Base-by-base conservation (phyloP, 1,140 invertebrate genomes). In the Bombus affinis region DNA sequence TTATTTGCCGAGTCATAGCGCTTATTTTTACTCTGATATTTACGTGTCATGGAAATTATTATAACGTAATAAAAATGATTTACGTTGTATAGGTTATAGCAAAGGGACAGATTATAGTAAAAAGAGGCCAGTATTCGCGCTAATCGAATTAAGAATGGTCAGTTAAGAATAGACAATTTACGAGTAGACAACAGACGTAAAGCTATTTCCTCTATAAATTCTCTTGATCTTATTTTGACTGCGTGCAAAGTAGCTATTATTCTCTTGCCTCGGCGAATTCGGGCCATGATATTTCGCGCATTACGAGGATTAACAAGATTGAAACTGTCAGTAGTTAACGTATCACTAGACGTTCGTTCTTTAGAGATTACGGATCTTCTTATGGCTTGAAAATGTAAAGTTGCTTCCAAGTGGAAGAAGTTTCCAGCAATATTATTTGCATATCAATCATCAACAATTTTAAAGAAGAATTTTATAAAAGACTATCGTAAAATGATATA, bases 221-320 rank as follows among this genome's bases (percentile, higher is more conserved):
- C 10, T 39, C 68, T 71, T 28, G 68, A 71, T 71, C 68, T 37
- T 28, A 39, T 28, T 71, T 71, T 39, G 68, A 71, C 68, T 71
- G 68, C 25, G 35, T 71, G 68, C 35, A 71, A 28, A 71, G 37
- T 28, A 71, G 68, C 68, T 71, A 71, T 71, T 71, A 71, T 71
- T 71, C 68, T 71, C 37, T 12, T 39, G 37, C 22, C 37, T 39
- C 35, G 15, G 9, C 10, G 65, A 39, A 71, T 32, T 39, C 68
- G 10, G 37, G 10, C 25, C 68, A 28, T 70, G 68, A 71, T 71
- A 39, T 71, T 71, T 71, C 10, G 10, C 37, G 28, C 37, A 71
- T 28, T 28, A 71, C 22, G 10, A 39, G 22, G 37, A 71, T 71
- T 39, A 71, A 71, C 37, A 71, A 71, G 37, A 71, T 71, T 71